Base-by-base conservation (phyloP, 2,113 vertebrate genomes). In the Anolis carolinensis region DNA sequence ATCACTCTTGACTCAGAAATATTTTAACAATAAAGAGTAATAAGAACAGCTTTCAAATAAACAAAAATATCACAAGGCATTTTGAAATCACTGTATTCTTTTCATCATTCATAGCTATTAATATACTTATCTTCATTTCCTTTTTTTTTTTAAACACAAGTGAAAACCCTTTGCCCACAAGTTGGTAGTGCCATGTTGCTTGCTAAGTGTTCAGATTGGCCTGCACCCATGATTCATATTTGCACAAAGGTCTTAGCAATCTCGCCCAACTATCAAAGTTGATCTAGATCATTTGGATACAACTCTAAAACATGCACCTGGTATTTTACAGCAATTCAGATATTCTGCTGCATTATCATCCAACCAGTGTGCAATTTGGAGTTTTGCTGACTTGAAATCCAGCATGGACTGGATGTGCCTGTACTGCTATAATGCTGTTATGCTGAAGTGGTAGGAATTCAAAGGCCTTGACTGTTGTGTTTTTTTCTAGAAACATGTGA, bases 161-260 rank as follows among this genome's bases (percentile, higher is more conserved):
- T 30, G 44, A n/a, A 16, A 76, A 76, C 9, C 80, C 82, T 82
- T 18, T 80, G 13, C 59, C 4, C 25, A 83, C 74, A 67, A 75
- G 36, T 55, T 39, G 44, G 34, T 1, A 76, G 62, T 74, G 34
- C 5, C 34, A 48, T 0, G 0, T 20, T 82, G 32, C 55, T 79
- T 85, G 0, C 18, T 25, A 84, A 89, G 55, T 13, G 27, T 32
- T 4, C 50, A 79, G 14, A 1, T 11, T 48, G 88, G 68, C 71
- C 76, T 87, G 36, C 39, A 55, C 27, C 0, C 65, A 32, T 79
- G 79, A 67, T 50, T 86, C 1, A 65, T 79, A 67, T 2, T 55
- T 90, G 67, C 82, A 78, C 21, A 52, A 59, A 89, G 67, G 52
- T n/a, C 10, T 67, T 81, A 14, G 52, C 82, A 83, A 71, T 20